Conservation (phyloP, 2,797 vertebrate species). For the Tamandua tetradactyla region DNA sequence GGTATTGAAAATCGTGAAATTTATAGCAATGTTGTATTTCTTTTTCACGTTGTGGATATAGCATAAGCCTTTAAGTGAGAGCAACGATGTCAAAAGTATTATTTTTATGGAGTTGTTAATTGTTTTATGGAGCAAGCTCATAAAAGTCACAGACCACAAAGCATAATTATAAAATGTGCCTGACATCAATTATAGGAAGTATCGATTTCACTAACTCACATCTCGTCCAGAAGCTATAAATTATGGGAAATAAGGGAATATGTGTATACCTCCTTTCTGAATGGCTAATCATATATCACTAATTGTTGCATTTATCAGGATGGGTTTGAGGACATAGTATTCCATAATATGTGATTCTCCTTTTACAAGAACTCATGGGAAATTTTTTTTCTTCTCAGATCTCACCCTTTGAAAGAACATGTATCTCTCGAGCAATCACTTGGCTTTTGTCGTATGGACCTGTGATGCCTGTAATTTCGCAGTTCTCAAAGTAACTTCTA, state of each 20-base stretch:
- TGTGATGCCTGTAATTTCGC: neutral
- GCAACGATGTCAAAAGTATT: slow-evolving; percentile 66
- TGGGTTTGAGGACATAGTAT: neutral
- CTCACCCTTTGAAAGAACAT: neutral
- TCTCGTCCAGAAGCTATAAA: slow-evolving; percentile 62
- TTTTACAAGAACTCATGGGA: neutral
- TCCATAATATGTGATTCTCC: neutral
- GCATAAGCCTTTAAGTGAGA: slow-evolving; percentile 41
- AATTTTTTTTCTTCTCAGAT: neutral
- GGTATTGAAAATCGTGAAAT: slow-evolving; percentile 50
- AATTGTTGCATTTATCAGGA: neutral
- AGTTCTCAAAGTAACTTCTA: neutral
- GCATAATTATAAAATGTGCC: slow-evolving; percentile 75
- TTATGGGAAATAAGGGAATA: slow-evolving; percentile 37
- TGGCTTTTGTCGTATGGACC: slow-evolving; percentile 4
- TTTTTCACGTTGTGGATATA: neutral
- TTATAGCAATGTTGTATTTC: slow-evolving; percentile 15
- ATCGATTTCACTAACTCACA: slow-evolving; percentile 72
- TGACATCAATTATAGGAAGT: slow-evolving; percentile 72
- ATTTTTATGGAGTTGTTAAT: slow-evolving; percentile 77
- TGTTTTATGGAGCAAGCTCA: slow-evolving; percentile 66
- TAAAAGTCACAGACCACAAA: slow-evolving; percentile 76
- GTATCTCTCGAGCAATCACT: neutral
- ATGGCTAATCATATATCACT: neutral
- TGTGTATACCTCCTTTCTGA: neutral